Conservation (phyloP, 2,113 vertebrate genomes). For the Erpornis zantholeuca region DNA sequence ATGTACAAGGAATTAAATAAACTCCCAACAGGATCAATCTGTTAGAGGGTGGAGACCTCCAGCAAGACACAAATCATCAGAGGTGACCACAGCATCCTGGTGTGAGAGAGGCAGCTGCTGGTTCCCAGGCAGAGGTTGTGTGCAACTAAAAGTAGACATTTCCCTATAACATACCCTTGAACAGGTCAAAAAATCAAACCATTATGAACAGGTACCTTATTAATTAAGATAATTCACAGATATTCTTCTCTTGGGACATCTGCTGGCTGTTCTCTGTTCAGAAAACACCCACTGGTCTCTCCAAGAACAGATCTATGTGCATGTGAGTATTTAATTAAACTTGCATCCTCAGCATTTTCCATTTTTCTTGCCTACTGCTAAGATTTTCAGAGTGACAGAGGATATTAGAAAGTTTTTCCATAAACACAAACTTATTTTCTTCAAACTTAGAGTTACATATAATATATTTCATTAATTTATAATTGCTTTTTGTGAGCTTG, state of each 20-base stretch:
- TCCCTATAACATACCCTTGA: background rate
- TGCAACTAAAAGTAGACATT: background rate
- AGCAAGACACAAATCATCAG: conserved; percentile 7
- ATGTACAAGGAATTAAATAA: conserved; percentile 33
- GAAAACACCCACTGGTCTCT: background rate
- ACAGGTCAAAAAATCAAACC: background rate
- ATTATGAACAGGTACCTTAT: background rate
- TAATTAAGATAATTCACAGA: background rate
- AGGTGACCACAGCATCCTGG: background rate
- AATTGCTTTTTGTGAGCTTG: background rate
- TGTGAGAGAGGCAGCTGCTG: background rate
- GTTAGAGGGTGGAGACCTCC: background rate
- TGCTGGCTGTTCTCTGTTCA: background rate
- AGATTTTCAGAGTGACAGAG: background rate
- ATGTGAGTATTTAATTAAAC: background rate
- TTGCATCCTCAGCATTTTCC: background rate
- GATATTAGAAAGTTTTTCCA: background rate
- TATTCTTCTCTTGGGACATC: background rate
- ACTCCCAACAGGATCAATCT: background rate
- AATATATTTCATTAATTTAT: background rate
- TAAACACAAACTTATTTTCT: background rate
- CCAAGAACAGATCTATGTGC: background rate
- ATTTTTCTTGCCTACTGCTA: background rate
- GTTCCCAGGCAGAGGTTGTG: background rate
- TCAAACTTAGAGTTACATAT: background rate